A percentile compares a stretch with the other conserved stretches of the same genome.
phyloP scores from a whole-genome alignment of 2,797 vertebrate species.

The Melanotaenia pygmaea region DNA sequence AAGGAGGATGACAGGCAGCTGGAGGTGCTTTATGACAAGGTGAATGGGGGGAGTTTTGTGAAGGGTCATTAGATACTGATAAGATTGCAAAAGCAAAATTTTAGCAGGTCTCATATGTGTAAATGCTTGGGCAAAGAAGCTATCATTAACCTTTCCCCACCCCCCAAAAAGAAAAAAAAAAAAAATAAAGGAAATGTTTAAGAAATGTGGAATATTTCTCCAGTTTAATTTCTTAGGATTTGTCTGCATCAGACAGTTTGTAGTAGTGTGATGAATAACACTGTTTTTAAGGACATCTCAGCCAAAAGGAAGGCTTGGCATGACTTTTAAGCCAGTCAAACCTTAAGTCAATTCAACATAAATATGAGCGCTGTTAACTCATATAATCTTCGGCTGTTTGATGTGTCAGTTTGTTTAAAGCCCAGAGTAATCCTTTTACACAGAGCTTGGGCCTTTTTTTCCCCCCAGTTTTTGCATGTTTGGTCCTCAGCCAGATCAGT shows the following conservation, averaged over 20 bases:
- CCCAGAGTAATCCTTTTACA: slow-evolving; percentile 46
- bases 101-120: background rate
- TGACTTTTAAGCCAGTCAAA: slow-evolving; percentile 24
- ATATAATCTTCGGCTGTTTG: slow-evolving; percentile 30
- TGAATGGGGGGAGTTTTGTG: slow-evolving; percentile 53
- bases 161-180: background rate
- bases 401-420: slow-evolving; percentile 46
- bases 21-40: slow-evolving; percentile 89
- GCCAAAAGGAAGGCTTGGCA: slow-evolving; percentile 33
- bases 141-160: too few species aligned
- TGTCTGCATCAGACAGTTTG: slow-evolving; percentile 10
- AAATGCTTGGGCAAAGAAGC: background rate
- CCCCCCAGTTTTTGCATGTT: slow-evolving; percentile 28
- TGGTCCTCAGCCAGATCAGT: slow-evolving; percentile 17
- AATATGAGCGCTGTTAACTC: slow-evolving; percentile 40
- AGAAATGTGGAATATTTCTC: background rate
- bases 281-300: slow-evolving; percentile 8
- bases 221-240: background rate
- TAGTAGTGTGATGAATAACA: slow-evolving; percentile 17
- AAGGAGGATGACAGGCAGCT: slow-evolving; percentile 82
- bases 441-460: slow-evolving; percentile 25
- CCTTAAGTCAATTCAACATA: slow-evolving; percentile 20
- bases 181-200: background rate
- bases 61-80: background rate
- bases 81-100: background rate